These are phyloP conservation scores for Callionymus lyra DNA, from an alignment of 2,113 vertebrate species.

Conservation along the genomic window DNA sequence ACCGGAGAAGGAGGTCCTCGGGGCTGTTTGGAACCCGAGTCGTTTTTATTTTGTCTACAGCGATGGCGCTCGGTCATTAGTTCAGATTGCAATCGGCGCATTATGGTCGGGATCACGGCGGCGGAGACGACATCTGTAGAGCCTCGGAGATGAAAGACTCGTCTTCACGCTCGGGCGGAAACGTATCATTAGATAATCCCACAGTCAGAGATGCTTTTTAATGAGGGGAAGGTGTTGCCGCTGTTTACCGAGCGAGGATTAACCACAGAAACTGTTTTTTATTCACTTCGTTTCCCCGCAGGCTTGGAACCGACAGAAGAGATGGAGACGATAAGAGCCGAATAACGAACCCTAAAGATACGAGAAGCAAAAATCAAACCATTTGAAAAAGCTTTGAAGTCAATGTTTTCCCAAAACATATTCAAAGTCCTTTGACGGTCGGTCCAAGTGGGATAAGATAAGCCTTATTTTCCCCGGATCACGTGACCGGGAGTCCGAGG, in stretches of 20 bases:
- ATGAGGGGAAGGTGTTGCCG: conserved; percentile 55
- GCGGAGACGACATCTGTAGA: conserved; percentile 31
- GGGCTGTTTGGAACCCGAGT: conserved; percentile 25
- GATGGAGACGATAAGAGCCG: too few species aligned
- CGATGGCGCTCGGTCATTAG: conserved; percentile 28
- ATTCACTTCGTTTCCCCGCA: too few species aligned
- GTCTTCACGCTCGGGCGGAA: conserved; percentile 16
- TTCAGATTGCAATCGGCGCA: conserved; percentile 31
- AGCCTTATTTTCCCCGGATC: conserved; percentile 46
- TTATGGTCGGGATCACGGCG: conserved; percentile 17
- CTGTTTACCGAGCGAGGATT: conserved; percentile 28
- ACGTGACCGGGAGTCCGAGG: conserved; percentile 26
- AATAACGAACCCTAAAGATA: too few species aligned
- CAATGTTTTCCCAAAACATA: conserved; percentile 32
- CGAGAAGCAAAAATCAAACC: neutral
- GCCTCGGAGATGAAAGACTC: conserved; percentile 43
- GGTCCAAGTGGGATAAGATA: conserved; percentile 43
- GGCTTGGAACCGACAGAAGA: too few species aligned
- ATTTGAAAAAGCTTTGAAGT: conserved; percentile 37
- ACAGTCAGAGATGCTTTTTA: conserved; percentile 41
- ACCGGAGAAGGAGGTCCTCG: conserved; percentile 19
- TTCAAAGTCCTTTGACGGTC: conserved; percentile 22
- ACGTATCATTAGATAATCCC: conserved; percentile 47
- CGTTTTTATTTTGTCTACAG: conserved; percentile 41
- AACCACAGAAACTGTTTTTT: conserved; percentile 9